These are phyloP conservation scores for Atta colombica DNA, from an alignment of 1,140 invertebrate species.

Conservation along the genomic window DNA sequence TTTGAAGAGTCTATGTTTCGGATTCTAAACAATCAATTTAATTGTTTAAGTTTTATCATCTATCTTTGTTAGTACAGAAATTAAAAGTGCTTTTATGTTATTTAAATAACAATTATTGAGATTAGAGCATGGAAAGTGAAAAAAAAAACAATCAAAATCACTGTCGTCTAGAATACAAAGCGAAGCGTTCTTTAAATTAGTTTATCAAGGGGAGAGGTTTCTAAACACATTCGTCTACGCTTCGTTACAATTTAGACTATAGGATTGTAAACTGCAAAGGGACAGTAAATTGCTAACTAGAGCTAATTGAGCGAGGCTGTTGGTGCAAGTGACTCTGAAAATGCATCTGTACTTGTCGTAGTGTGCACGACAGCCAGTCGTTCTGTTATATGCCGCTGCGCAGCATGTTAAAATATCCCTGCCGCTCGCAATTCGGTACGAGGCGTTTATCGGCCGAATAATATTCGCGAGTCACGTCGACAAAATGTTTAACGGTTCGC, in stretches of 20 bases:
- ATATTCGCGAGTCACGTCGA: slow-evolving; percentile 49
- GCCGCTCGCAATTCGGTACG: slow-evolving; percentile 56
- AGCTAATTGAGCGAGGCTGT: slow-evolving; percentile 56
- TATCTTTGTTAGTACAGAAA: background rate
- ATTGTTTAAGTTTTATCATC: background rate
- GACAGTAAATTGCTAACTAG: slow-evolving; percentile 51
- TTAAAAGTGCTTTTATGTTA: background rate
- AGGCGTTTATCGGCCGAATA: slow-evolving; percentile 60
- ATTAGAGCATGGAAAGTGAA: background rate
- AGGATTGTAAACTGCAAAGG: slow-evolving; percentile 28
- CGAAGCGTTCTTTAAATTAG: slow-evolving; percentile 29
- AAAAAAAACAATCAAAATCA: background rate
- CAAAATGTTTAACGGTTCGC: slow-evolving; percentile 74
- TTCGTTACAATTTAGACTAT: slow-evolving; percentile 4
- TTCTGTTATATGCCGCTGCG: slow-evolving; percentile 33
- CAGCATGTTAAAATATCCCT: slow-evolving; percentile 40
- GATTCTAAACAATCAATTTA: background rate
- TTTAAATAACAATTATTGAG: background rate
- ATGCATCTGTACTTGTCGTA: slow-evolving; percentile 36
- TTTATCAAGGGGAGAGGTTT: background rate
- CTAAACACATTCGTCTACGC: slow-evolving; percentile 18
- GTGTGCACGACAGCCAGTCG: slow-evolving; percentile 50
- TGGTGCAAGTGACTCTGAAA: slow-evolving; percentile 55
- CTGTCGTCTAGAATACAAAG: background rate
- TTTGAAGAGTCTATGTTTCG: background rate